Percentiles rank a stretch among this genome's conserved stretches.
These are phyloP conservation scores for Trissoscelio sp. DNA, from an alignment of 2,888 invertebrate species.

Conservation along the genomic window DNA sequence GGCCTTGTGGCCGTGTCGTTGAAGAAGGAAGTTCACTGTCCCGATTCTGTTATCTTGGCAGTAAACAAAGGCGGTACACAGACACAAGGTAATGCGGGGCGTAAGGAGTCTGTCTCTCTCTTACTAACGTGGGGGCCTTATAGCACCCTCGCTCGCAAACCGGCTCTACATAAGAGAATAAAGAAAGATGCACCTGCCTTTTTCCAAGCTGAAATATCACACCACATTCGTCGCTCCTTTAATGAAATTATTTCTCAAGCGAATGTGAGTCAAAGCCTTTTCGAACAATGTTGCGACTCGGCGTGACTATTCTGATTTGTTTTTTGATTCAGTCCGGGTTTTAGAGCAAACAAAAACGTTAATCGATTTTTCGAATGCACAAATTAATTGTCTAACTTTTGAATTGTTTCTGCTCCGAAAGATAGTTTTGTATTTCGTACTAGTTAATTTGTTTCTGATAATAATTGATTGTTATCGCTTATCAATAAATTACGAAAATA, in stretches of 20 bases:
- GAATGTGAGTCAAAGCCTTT: conserved; percentile 45
- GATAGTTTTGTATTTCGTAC: background rate
- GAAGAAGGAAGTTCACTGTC: conserved; percentile 71
- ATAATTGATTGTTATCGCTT: background rate
- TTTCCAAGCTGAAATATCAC: conserved; percentile 67
- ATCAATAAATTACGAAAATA: conserved; percentile 12
- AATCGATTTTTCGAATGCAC: background rate
- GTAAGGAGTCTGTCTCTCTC: conserved; percentile 51
- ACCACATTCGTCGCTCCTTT: conserved; percentile 56
- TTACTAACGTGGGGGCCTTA: conserved; percentile 37
- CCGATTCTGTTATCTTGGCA: conserved; percentile 68
- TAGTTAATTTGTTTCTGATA: background rate
- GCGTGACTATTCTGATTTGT: conserved; percentile 8
- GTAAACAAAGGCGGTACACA: conserved; percentile 69
- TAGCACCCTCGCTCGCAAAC: conserved; percentile 67
- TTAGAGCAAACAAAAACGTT: background rate
- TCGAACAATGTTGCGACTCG: conserved; percentile 1
- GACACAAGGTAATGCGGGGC: conserved; percentile 66
- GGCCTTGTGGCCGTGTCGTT: too few species aligned
- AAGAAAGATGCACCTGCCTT: conserved; percentile 72
- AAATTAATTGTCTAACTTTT: background rate
- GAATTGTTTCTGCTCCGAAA: background rate
- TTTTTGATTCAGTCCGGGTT: background rate
- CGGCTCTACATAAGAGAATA: conserved; percentile 69
- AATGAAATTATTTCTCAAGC: conserved; percentile 54